Base-by-base conservation (phyloP, 2,113 vertebrate species). In the Perccottus glenii region DNA sequence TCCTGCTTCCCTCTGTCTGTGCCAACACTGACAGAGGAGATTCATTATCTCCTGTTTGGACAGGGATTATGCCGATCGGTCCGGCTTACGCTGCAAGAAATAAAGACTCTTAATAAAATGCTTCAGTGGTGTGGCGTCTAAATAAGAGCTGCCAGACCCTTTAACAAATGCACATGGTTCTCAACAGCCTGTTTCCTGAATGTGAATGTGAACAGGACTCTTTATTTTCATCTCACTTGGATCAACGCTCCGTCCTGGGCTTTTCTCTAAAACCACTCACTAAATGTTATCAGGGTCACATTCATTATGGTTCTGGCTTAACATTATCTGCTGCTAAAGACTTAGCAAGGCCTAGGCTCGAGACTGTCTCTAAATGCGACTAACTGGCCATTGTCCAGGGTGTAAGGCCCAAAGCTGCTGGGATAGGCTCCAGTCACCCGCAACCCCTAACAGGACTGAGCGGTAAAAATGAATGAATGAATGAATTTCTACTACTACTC, bases 31-130 rank as follows among this genome's bases (percentile, higher is more conserved):
- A 80, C 79, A 73, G 74, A 87, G 86, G 82, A 87, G 87, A 92
- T 93, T 92, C 88, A 91, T 92, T 91, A 91, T 92, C 90, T 90
- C 79, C 87, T 92, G 90, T 93, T 92, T 92, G 90, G 91, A 88
- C 71, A 79, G 74, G 92, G 91, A 93, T 93, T 92, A 93, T 88
- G 89, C 76, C 91, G 90, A 92, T 92, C 82, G 57, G 70, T 72
- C 53, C 72, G 58, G 87, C 87, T 92, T 92, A 91, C 83, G 67
- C 81, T 77, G 49, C 66, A 78, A 76, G 82, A 92, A 84, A 88
- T 91, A 90, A 92, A 90, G 83, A 92, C 66, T 88, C 82, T 91
- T 92, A 92, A 92, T 93, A 86, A 88, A 92, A 91, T 90, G 90
- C 77, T 79, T 81, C 85, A 78, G 84, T 75, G 78, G 75, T 73